Evolutionary conservation across 2,113 vertebrate species (phyloP).

Genomic region (Pygoscelis adeliae): DNA sequence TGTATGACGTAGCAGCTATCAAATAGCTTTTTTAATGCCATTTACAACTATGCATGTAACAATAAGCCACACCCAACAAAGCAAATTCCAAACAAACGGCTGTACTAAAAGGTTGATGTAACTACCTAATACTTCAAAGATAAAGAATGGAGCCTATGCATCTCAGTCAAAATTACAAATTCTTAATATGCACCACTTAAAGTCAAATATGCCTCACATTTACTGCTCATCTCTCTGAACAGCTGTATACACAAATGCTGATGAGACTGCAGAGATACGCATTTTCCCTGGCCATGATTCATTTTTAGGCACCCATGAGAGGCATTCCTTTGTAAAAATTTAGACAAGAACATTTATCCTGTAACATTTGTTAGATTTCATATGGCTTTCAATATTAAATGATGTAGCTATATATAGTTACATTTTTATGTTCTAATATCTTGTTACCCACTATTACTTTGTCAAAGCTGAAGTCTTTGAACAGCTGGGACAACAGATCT

Average conservation of each 20-base stretch:
- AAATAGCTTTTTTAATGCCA: background rate
- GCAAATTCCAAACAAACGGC: background rate
- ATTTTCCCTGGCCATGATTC: background rate
- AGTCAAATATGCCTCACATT: background rate
- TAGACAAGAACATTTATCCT: background rate
- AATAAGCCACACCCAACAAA: conserved; percentile 33
- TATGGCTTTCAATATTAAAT: background rate
- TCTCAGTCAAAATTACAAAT: background rate
- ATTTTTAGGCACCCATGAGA: background rate
- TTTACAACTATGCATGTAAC: background rate
- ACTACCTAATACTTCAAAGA: background rate
- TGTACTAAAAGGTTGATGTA: background rate
- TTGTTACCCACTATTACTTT: background rate
- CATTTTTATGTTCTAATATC: background rate
- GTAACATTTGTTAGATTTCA: background rate
- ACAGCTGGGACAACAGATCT: background rate
- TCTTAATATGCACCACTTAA: background rate
- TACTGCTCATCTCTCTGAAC: background rate
- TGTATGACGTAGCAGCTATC: background rate
- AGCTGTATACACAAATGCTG: background rate
- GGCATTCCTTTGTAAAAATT: background rate
- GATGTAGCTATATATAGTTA: background rate
- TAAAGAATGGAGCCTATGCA: background rate
- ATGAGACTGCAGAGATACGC: background rate
- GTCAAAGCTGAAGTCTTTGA: background rate